Conservation (phyloP, 2,888 invertebrate genomes). For the Agrotis ipsilon region DNA sequence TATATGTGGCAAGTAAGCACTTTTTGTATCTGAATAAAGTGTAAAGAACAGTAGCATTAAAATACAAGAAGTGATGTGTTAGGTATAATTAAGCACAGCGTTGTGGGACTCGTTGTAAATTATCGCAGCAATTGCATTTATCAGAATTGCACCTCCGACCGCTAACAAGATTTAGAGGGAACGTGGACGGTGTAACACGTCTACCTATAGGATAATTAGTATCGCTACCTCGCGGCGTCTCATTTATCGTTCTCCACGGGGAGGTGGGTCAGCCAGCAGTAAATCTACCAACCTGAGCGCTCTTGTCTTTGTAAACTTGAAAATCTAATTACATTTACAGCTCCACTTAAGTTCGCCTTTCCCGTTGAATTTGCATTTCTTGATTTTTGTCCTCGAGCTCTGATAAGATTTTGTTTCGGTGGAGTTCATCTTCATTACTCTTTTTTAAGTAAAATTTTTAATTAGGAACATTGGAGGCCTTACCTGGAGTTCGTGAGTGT, state of each 20-base stretch:
- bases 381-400: constrained; percentile 82
- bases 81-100: constrained; percentile 65
- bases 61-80: constrained; percentile 60
- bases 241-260: constrained; percentile 88
- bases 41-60: constrained; percentile 27
- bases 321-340: constrained; percentile 91
- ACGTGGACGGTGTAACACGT: constrained; percentile 81
- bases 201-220: constrained; percentile 90
- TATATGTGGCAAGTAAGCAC: constrained; percentile 21
- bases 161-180: constrained; percentile 86
- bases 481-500: constrained; percentile 61
- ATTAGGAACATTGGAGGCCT: constrained; percentile 62
- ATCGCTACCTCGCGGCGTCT: constrained; percentile 89
- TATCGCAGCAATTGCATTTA: constrained; percentile 79
- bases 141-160: constrained; percentile 83
- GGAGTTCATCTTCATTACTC: constrained; percentile 72
- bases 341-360: constrained; percentile 86
- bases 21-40: constrained; percentile 23
- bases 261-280: constrained; percentile 90
- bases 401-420: constrained; percentile 79
- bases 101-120: constrained; percentile 71
- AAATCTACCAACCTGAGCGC: constrained; percentile 90
- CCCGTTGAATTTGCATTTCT: constrained; percentile 87
- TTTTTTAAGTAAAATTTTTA: constrained; percentile 66
- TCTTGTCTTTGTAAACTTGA: constrained; percentile 90